These are phyloP conservation scores for Trachymyrmex cornetzi DNA, from an alignment of 1,140 invertebrate genomes.

Conservation along the genomic window DNA sequence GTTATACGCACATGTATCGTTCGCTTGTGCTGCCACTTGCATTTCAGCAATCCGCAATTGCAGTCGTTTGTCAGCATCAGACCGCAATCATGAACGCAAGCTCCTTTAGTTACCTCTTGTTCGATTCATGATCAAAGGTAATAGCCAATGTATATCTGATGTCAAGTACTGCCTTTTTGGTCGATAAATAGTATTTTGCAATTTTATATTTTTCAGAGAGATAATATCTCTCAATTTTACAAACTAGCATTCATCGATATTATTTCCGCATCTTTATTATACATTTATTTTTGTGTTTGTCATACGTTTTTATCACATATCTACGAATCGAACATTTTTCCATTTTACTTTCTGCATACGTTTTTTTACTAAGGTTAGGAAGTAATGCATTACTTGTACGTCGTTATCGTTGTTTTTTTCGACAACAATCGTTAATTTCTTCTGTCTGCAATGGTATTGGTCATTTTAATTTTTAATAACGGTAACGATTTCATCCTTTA, in stretches of 20 bases:
- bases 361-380: too few species aligned
- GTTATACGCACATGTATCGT: slow-evolving; percentile 29
- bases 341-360: background rate
- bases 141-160: background rate
- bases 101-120: slow-evolving; percentile 22
- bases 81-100: slow-evolving; percentile 28
- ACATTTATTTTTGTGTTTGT: background rate
- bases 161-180: background rate
- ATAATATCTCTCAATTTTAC: slow-evolving; percentile 12
- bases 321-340: background rate
- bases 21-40: slow-evolving; percentile 28
- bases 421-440: too few species aligned
- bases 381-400: too few species aligned
- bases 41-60: slow-evolving; percentile 49
- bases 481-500: too few species aligned
- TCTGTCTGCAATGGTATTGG: too few species aligned
- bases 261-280: background rate
- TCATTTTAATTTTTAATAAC: too few species aligned
- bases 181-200: background rate
- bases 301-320: background rate
- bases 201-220: background rate
- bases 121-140: slow-evolving; percentile 34
- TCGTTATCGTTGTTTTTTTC: too few species aligned
- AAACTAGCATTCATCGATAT: background rate
- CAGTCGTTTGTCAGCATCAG: slow-evolving; percentile 57